Conservation (phyloP, 2,888 invertebrate species). For the Cynaeus angustus region DNA sequence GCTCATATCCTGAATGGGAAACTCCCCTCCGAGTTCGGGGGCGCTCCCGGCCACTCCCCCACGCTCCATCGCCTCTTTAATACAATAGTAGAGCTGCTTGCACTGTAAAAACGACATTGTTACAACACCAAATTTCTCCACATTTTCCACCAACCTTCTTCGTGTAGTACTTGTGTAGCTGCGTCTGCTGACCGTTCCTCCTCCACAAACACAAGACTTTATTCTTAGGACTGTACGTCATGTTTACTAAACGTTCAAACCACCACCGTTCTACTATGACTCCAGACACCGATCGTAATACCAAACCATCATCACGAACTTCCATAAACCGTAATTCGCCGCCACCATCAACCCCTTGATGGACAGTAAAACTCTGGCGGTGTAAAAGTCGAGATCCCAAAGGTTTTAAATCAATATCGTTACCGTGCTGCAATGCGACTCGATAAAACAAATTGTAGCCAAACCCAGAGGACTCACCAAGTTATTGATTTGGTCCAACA, state of each 20-base stretch:
- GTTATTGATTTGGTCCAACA: slow-evolving; percentile 95
- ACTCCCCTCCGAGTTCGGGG: slow-evolving; percentile 92
- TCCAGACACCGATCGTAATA: slow-evolving; percentile 87
- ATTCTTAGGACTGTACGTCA: slow-evolving; percentile 99
- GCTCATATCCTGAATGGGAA: slow-evolving; percentile 98
- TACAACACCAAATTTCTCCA: not conserved
- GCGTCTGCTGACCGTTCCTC: slow-evolving; percentile 93
- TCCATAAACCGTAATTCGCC: slow-evolving; percentile 93
- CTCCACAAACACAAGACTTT: slow-evolving; percentile 98
- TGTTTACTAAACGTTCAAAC: slow-evolving; percentile 98
- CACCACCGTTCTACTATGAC: slow-evolving; percentile 97
- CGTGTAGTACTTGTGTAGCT: slow-evolving; percentile 98
- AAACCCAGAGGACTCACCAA: slow-evolving; percentile 78
- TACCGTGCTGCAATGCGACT: slow-evolving; percentile 85
- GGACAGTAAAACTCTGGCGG: slow-evolving; percentile 98
- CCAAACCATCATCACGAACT: slow-evolving; percentile 96
- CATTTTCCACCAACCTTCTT: slow-evolving; percentile 84
- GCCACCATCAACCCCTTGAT: slow-evolving; percentile 93
- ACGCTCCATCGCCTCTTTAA: slow-evolving; percentile 99
- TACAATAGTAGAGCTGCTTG: slow-evolving; percentile 97
- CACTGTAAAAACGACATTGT: slow-evolving; percentile 81
- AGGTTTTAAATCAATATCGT: slow-evolving; percentile 97
- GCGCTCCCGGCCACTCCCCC: slow-evolving; percentile 82
- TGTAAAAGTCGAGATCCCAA: slow-evolving; percentile 95
- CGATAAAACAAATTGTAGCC: slow-evolving; percentile 28